These are phyloP conservation scores for Cosmia trapezina DNA, from an alignment of 2,888 invertebrate species.

Conservation along the genomic window DNA sequence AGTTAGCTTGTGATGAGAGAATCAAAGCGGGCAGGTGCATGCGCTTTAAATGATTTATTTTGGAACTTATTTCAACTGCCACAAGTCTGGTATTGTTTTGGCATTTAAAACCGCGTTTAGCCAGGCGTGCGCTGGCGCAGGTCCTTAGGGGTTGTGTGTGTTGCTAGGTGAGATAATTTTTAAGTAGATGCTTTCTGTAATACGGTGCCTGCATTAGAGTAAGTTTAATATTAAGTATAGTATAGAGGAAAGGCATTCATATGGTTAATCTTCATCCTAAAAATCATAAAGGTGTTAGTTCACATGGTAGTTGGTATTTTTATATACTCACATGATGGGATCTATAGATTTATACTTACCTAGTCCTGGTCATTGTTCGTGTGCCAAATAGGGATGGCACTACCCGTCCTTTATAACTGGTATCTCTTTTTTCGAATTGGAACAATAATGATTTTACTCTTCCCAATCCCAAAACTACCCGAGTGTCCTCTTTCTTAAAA, in stretches of 20 bases:
- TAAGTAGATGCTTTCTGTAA: constrained; percentile 22
- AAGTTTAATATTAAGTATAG: not conserved
- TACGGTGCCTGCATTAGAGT: not conserved
- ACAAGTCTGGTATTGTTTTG: constrained; percentile 2
- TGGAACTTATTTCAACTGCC: not conserved
- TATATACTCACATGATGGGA: not conserved
- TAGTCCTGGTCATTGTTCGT: not conserved
- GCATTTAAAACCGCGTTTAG: not conserved
- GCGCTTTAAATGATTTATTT: not conserved
- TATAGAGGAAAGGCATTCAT: constrained; percentile 1
- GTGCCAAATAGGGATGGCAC: not conserved
- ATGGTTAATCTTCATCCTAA: constrained; percentile 5
- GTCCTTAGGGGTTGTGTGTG: constrained; percentile 21
- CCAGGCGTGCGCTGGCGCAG: not conserved
- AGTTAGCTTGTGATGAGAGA: too few relatives aligned
- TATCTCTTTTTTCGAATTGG: not conserved
- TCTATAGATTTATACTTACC: not conserved
- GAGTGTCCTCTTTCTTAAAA: not conserved
- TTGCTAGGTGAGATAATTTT: constrained; percentile 31
- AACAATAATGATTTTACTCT: not conserved
- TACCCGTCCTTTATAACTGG: not conserved
- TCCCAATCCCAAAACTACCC: not conserved
- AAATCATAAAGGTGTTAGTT: constrained; percentile 1
- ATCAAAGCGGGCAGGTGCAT: not conserved
- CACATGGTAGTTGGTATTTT: constrained; percentile 1